Evolutionary conservation across 2,888 invertebrate genomes (phyloP).

Genomic region (Athripsodes cinereus): DNA sequence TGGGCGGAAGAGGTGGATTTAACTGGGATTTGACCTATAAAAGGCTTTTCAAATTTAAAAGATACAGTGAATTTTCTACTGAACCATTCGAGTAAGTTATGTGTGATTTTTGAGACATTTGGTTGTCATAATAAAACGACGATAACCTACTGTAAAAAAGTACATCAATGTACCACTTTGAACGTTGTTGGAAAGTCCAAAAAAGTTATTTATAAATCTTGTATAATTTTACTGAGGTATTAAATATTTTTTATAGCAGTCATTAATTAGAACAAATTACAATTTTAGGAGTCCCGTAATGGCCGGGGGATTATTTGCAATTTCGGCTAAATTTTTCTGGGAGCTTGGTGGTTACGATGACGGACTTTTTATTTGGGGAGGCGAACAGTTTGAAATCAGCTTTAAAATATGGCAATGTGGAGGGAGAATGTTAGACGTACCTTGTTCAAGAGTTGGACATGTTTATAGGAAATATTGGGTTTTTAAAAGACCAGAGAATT

Average conservation of each 20-base stretch:
- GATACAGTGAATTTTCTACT: conserved; percentile 65
- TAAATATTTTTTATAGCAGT: no score
- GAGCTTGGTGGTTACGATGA: conserved; percentile 91
- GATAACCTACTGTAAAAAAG: no score
- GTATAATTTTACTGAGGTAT: no score
- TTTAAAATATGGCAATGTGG: conserved; percentile 98
- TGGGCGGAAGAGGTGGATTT: conserved; percentile 89
- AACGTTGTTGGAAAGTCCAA: no score
- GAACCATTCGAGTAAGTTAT: conserved; percentile 70
- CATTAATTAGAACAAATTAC: no score
- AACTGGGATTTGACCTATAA: conserved; percentile 98
- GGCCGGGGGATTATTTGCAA: conserved; percentile 96
- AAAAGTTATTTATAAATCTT: no score
- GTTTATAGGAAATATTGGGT: conserved; percentile 80
- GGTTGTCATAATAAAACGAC: no score
- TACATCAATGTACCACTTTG: no score
- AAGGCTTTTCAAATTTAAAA: conserved; percentile 72
- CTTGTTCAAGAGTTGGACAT: conserved; percentile 90
- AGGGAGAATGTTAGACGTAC: conserved; percentile 84
- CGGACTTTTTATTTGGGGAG: conserved; percentile 94
- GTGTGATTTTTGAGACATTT: no score
- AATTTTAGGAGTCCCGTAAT: conserved; percentile 81
- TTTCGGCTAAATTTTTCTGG: conserved; percentile 88
- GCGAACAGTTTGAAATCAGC: conserved; percentile 94
- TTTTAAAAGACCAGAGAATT: conserved; percentile 79